Base-by-base conservation (phyloP, 2,113 vertebrate species). In the Oreochromis spilurus region DNA sequence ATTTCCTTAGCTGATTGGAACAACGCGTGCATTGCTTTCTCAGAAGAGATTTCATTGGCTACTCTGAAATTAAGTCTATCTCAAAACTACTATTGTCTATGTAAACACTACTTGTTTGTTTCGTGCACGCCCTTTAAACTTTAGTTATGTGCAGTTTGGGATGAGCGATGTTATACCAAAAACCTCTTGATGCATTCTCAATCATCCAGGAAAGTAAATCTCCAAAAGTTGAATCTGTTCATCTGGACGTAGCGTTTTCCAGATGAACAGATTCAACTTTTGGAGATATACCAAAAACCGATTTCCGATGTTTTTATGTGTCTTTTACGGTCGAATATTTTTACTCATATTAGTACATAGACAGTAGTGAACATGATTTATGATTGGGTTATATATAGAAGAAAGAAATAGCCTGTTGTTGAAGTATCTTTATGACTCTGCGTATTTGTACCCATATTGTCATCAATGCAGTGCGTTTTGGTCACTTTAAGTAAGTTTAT, bases 1-100 rank as follows among this genome's bases (percentile, higher is more conserved):
- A 4, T 4, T 8, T 16, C 19, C 4, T 14, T 82, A 57, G 1
- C 43, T 40, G 79, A 94, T 91, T 93, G 91, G 93, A 4, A 48
- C 1, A 34, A 13, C 2, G 1, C 2, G 5, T 16, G 7, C 4
- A 10, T 14, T 2, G 19, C 6, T 13, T 13, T 65, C 5, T 16
- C 1, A 2, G 4, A 4, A 50, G 3, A 72, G 4, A 84, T 84
- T 29, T 87, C 29, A 90, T 88, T 92, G 85, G 89, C 19, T 85
- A 24, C 2, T 81, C 6, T 82, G 4, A 80, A 43, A 58, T 29
- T 1, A 38, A 60, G 2, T 11, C 19, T 11, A 14, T 10, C 31
- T 7, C 26, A 17, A 12, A 48, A 5, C 26, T 17, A 11, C 21
- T 19, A 6, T 6, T 21, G 4, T 5, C 31, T 24, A 3, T 10